Evolutionary conservation across 2,888 invertebrate species (phyloP).

Genomic region (Acleris cristana): DNA sequence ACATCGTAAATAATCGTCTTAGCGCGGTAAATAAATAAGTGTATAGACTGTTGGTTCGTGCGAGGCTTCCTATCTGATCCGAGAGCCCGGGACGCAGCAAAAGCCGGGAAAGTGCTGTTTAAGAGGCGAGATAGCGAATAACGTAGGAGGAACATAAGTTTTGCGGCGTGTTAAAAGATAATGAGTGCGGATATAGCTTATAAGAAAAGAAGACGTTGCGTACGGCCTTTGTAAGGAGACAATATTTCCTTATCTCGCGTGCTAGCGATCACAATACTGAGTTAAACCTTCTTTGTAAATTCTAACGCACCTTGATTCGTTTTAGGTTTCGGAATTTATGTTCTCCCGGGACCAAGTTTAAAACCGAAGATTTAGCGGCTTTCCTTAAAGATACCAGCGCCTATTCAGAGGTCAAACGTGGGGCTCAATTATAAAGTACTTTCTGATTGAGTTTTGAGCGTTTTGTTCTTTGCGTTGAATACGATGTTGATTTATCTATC

Average conservation of each 20-base stretch:
- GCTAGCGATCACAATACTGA: conserved; percentile 50
- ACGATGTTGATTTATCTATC: conserved; percentile 48
- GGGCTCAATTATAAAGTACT: conserved; percentile 59
- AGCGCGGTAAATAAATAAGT: conserved; percentile 79
- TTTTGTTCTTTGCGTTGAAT: conserved; percentile 45
- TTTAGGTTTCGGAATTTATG: conserved; percentile 71
- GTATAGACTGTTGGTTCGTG: conserved; percentile 66
- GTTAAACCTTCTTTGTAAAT: conserved; percentile 61
- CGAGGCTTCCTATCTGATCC: conserved; percentile 73
- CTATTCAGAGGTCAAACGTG: conserved; percentile 61
- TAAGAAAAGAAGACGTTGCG: conserved; percentile 71
- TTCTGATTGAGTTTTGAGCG: conserved; percentile 58
- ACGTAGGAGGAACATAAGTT: conserved; percentile 73
- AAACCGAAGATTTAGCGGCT: conserved; percentile 72
- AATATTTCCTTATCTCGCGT: conserved; percentile 70
- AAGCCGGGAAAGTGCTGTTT: conserved; percentile 74
- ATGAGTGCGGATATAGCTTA: conserved; percentile 71
- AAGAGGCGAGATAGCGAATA: conserved; percentile 72
- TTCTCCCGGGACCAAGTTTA: conserved; percentile 62
- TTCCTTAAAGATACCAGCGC: conserved; percentile 59
- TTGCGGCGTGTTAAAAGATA: conserved; percentile 78
- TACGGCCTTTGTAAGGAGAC: conserved; percentile 66
- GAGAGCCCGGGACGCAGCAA: conserved; percentile 64
- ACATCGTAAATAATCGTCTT: conserved; percentile 80
- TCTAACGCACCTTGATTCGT: conserved; percentile 68